Base-by-base conservation (phyloP, 2,888 invertebrate species). In the Tetragnatha montana region DNA sequence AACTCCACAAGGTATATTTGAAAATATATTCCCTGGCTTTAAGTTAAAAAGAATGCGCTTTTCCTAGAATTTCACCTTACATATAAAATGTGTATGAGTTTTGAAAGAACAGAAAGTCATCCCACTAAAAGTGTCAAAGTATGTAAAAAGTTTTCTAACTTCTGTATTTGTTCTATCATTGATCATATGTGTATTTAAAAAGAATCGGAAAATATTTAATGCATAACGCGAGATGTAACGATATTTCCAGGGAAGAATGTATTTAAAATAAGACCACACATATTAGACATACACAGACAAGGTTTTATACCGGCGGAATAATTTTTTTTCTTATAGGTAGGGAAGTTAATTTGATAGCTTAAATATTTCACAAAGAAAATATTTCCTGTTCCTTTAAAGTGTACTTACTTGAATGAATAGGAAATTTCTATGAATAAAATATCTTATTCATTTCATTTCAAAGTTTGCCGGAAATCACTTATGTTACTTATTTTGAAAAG, bases 101-200 rank as follows among this genome's bases (percentile, higher is more conserved):
- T 35, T 35, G 35, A 35, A 60, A 60, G 8, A 14, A 60, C 2
- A 60, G 17, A 60, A 60, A 60, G 17, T 35, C 35, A 35, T 17
- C 17, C 0, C 60, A 60, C 60, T 60, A 10, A 10, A 60, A 10
- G 60, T 17, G 60, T 60, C 60, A 60, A 60, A 60, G 17, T 60
- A 60, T 60, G 60, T 60, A 60, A 60, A 60, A 60, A 60, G 60
- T 60, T 60, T 60, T 60, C 60, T 60, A 60, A 60, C 60, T 60
- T 60, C 60, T 60, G 60, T 17, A 60, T 60, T 60, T 60, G 60
- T 17, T 60, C 17, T 4, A 6, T 17, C 60, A 60, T 60, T 60
- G 60, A 60, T 60, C 60, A 60, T n/a, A n/a, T 17, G 17, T 17
- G 14, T 60, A 60, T 17, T 60, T 60, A 60, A 60, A 60, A 17